Base-by-base conservation (phyloP, 2,113 vertebrate species). In the Blennius ocellaris region DNA sequence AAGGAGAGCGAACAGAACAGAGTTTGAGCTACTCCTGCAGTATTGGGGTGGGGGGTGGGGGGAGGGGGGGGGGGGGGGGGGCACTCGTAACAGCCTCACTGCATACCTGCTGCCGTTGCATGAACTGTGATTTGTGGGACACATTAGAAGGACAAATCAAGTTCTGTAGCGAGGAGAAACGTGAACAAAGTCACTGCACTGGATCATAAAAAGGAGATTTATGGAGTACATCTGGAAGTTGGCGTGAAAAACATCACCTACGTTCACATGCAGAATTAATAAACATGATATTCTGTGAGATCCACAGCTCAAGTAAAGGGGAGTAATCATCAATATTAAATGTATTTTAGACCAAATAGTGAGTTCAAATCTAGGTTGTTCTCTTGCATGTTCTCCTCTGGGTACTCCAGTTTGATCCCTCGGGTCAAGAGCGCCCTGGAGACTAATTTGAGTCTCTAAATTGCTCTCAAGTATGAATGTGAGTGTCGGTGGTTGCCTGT, bases 151-250 rank as follows among this genome's bases (percentile, higher is more conserved):
- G 70, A 75, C 54, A 58, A 61, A 73, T 62, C 11, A 9, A 53
- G 45, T 40, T 37, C 53, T 52, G 38, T 30, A 5, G 45, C 5
- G 11, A 37, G 56, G 36, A 43, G 41, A 59, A 79, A 71, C 37
- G 17, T 0, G 55, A 63, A 71, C 59, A 65, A 62, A 74, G 66
- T 78, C 57, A 49, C 68, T 0, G 49, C 6, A 11, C 6, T 7
- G 36, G 49, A 76, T 67, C 52, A 60, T 55, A 58, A 76, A 60
- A 55, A 36, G 37, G 61, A 67, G 63, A 80, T 67, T 73, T 78
- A 86, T 52, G 11, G 50, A 63, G 15, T 10, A n/a, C 16, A 57
- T 68, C 36, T 70, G 49, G 44, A 47, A n/a, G 1, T 55, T 52
- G 55, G 62, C 67, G 14, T 49, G 52, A 11, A 40, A 49, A 37